phyloP scores from a whole-genome alignment of 2,797 vertebrate genomes.

The Hydrolagus colliei region DNA sequence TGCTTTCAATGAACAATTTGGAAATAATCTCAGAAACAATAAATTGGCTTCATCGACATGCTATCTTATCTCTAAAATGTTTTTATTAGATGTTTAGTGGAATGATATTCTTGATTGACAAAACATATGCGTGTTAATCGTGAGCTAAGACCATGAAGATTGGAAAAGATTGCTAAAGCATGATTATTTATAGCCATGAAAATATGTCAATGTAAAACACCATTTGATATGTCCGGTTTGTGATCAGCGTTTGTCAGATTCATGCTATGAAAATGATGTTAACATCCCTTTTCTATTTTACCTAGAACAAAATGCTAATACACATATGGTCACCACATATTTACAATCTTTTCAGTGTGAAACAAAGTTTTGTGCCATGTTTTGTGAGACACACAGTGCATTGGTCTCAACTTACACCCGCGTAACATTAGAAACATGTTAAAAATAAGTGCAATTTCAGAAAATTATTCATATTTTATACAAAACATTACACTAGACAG shows the following conservation, averaged over 20 bases:
- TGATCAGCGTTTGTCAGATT: constrained; percentile 59
- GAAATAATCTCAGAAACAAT: background rate
- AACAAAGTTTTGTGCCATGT: constrained; percentile 30
- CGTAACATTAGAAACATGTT: background rate
- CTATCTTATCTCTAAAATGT: no score
- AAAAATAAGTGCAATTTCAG: background rate
- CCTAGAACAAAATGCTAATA: constrained; percentile 39
- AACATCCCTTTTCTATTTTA: constrained; percentile 46
- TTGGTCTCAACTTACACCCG: no score
- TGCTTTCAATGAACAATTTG: background rate
- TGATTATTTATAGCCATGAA: constrained; percentile 67
- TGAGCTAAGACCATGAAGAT: constrained; percentile 40
- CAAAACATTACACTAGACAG: background rate
- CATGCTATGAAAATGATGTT: constrained; percentile 54
- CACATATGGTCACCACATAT: constrained; percentile 42
- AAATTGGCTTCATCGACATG: background rate
- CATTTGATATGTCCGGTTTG: constrained; percentile 56
- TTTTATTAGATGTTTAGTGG: background rate
- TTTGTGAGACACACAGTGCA: no score
- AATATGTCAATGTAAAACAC: constrained; percentile 57
- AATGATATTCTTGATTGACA: background rate
- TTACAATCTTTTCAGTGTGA: constrained; percentile 47
- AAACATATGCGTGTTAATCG: background rate
- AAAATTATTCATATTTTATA: background rate
- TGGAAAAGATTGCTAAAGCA: constrained; percentile 43